Evolutionary conservation across 2,888 invertebrate species (phyloP), one percentile per base, ranked within the genome.

Genomic region (Phragmatobia fuliginosa): DNA sequence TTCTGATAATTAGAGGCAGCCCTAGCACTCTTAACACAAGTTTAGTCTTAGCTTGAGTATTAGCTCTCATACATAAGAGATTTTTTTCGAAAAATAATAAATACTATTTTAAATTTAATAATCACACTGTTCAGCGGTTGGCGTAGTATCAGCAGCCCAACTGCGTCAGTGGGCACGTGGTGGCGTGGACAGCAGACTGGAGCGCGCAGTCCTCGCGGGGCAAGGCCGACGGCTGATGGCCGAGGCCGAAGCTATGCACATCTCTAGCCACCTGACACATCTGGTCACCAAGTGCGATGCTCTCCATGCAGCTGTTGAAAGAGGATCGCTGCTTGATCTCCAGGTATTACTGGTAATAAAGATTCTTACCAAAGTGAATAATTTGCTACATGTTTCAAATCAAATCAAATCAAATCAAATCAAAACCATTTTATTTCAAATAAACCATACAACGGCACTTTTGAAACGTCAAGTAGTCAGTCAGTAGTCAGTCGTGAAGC

Each of bases 271-370:
- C 74, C 82, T 94, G 62, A 97, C 97, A 0, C 95, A 95, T 62
- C 96, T 97, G 76, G 96, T 98, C 92, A 97, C 97, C 4, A 97
- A 97, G 90, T 97, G 98, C 72, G 96, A 97, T 64, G 96, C 97
- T 59, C 95, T 98, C 1, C 98, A 98, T 85, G 96, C 96, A 62
- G 97, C 98, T 1, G 97, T 97, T 7, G 96, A 96, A 72, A 96
- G 96, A 68, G 98, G 97, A 5, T 96, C 97, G n/a, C 90, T 98
- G 76, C 89, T 96, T 45, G 96, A 97, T 83, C 93, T 97, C 21
- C 96, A 97, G 91, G 94, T 95, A 79, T 82, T 96, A 75, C 77
- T 85, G 90, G 85, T 88, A 87, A 87, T 74, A 32, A 67, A 64
- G 0, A 18, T 56, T 56, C 45, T 11, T 28, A 58, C 31, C 31